Base-by-base conservation (phyloP, 2,888 invertebrate species). In the Idaea straminata region DNA sequence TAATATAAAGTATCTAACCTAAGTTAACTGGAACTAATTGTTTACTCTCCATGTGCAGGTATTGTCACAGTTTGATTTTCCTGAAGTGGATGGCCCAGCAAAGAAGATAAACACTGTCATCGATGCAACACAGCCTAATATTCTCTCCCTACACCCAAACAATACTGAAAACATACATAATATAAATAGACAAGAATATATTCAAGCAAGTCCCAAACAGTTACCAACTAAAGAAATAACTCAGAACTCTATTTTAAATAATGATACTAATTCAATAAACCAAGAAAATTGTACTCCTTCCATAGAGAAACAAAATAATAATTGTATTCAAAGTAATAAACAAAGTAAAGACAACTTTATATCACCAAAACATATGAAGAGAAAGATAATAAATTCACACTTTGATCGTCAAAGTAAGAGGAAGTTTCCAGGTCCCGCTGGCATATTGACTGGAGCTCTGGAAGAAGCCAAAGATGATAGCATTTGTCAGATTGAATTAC, bases 401-500 rank as follows among this genome's bases (percentile, higher is more conserved):
- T 92, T 92, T 74, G 83, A 91, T 77, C 84, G 86, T 60, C 86
- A 85, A 72, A 87, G 76, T 61, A 91, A 92, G 75, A 83, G 92
- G 71, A 92, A 92, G 69, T 92, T 92, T 69, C 92, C 92, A 15
- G 92, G 92, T 0, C 92, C 92, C 25, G 92, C 92, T 61, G 92
- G 92, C 0, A 73, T 92, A 15, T 77, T 92, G n/a, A 83, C 83
- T 65, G 85, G 87, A 35, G 81, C 74, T 15, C 76, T 90, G 65
- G 81, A 85, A 71, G 84, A 86, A 66, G 82, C 81, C 61, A 83
- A 82, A 62, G 86, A 91, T 81, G 86, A 90, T 68, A 81, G 73
- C 69, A 79, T 88, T 70, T 82, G 85, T 68, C 85, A 88, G 61
- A 83, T 92, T 68, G 91, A 92, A 74, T 71, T 92, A 61, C 78